Evolutionary conservation across 2,888 invertebrate genomes (phyloP).

Genomic region (Ligdia adustata): DNA sequence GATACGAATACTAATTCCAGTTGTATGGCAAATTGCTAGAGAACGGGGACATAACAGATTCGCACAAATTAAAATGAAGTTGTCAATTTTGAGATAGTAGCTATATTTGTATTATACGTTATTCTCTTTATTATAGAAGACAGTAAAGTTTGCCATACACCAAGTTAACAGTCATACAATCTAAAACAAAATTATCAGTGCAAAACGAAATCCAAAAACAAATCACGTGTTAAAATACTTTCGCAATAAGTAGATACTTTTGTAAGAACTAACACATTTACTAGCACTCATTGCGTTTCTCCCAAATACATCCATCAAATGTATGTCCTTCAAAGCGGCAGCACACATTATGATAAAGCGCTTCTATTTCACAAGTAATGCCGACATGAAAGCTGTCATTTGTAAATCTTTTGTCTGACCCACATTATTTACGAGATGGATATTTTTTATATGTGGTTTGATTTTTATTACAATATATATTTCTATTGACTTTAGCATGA

Average conservation of each 20-base stretch:
- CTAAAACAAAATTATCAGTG: no score
- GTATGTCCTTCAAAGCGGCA: constrained; percentile 17
- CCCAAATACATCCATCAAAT: constrained; percentile 17
- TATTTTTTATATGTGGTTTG: constrained; percentile 31
- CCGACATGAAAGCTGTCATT: constrained; percentile 22
- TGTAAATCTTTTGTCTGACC: constrained; percentile 27
- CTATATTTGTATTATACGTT: no score
- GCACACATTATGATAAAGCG: constrained; percentile 14
- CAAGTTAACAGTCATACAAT: no score
- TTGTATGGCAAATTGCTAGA: constrained; percentile 46
- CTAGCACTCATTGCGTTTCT: not conserved
- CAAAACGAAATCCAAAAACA: no score
- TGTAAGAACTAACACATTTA: no score
- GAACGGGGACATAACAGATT: constrained; percentile 4
- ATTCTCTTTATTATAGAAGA: no score
- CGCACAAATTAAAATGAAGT: no score
- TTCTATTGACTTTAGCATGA: no score
- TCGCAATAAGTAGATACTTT: no score
- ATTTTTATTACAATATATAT: constrained; percentile 6
- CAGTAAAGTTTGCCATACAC: no score
- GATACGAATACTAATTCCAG: constrained; percentile 49
- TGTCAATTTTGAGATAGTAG: no score
- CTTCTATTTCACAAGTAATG: constrained; percentile 23
- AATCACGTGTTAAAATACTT: no score
- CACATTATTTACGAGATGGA: constrained; percentile 12